These are phyloP conservation scores for Orbicella faveolata DNA, from an alignment of 64 coral and sea anemone genomes.

Conservation along the genomic window DNA sequence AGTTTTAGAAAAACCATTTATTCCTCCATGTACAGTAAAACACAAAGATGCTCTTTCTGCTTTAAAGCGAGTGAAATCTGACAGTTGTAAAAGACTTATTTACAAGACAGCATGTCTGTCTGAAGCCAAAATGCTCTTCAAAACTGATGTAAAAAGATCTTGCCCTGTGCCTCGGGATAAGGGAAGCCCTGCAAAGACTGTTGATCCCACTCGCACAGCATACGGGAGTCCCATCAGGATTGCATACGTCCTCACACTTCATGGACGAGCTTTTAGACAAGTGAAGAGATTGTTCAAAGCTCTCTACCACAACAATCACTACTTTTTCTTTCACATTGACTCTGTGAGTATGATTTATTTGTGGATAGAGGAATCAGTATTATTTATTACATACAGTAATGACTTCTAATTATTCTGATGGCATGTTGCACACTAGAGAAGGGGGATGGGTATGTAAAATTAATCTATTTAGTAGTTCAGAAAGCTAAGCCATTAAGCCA, in stretches of 20 bases:
- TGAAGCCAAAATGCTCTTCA: slow-evolving; percentile 86
- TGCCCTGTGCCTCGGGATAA: slow-evolving; percentile 69
- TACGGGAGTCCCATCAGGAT: slow-evolving; percentile 86
- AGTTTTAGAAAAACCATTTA: slow-evolving; percentile 37
- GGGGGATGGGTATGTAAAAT: no score
- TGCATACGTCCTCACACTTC: slow-evolving; percentile 75
- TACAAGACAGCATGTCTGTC: slow-evolving; percentile 80
- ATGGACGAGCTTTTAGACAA: slow-evolving; percentile 92
- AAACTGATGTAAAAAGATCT: slow-evolving; percentile 61
- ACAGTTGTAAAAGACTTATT: slow-evolving; percentile 82
- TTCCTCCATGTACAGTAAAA: slow-evolving; percentile 61
- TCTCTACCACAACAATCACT: slow-evolving; percentile 87
- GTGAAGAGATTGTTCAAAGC: slow-evolving; percentile 91
- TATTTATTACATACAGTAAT: no score
- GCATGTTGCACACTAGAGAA: no score
- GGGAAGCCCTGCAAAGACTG: slow-evolving; percentile 58
- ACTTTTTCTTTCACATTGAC: slow-evolving; percentile 99
- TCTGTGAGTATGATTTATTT: slow-evolving; percentile 64
- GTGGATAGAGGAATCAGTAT: no score
- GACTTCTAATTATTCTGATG: no score
- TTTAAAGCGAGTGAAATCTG: slow-evolving; percentile 71
- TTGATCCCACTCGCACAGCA: slow-evolving; percentile 38
- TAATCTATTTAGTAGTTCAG: no score
- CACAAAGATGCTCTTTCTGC: slow-evolving; percentile 95
- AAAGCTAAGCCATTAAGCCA: no score